phyloP scores from a whole-genome alignment of 2,888 invertebrate genomes.

The Drosophila prolongata region DNA sequence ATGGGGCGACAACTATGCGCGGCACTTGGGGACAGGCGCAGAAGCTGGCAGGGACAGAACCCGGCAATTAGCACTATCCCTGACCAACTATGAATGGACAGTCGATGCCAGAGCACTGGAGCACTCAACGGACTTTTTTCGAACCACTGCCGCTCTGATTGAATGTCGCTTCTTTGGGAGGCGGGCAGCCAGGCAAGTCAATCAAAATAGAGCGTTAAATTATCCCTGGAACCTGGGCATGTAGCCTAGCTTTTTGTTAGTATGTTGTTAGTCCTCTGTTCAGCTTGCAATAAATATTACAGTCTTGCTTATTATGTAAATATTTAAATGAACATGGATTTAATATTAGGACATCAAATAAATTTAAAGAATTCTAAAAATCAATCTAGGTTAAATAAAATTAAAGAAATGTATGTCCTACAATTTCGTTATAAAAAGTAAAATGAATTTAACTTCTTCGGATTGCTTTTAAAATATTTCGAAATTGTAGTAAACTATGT shows the following conservation, averaged over 20 bases:
- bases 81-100: conserved; percentile 66
- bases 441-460: no score
- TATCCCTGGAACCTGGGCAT: conserved; percentile 7
- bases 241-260: background rate
- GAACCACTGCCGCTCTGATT: conserved; percentile 25
- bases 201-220: conserved; percentile 25
- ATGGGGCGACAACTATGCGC: conserved; percentile 78
- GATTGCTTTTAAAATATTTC: no score
- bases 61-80: conserved; percentile 66
- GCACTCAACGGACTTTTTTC: conserved; percentile 18
- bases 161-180: conserved; percentile 26
- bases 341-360: no score
- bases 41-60: conserved; percentile 33
- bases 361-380: background rate
- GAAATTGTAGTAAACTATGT: no score
- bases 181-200: conserved; percentile 21
- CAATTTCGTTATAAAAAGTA: no score
- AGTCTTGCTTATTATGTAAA: background rate
- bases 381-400: no score
- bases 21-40: conserved; percentile 64
- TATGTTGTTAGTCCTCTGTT: background rate
- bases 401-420: no score
- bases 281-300: background rate
- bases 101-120: conserved; percentile 7
- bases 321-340: no score